Percentiles rank a stretch among this genome's conserved stretches.
Conservation (phyloP, 2,888 invertebrate genomes). For the Aphrophora alni region DNA sequence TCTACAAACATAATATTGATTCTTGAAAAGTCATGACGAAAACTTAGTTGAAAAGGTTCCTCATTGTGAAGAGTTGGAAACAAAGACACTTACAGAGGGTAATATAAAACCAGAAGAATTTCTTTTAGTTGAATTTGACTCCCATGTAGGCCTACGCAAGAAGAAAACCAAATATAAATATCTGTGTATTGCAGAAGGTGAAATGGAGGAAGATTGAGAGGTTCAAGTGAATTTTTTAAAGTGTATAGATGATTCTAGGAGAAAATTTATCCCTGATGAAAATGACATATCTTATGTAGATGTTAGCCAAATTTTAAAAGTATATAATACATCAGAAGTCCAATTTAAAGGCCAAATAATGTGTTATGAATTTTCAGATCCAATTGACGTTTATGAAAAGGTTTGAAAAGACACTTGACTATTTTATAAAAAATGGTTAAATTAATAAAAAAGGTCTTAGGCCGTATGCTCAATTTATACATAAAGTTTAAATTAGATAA, state of each 20-base stretch:
- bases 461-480: too few species aligned
- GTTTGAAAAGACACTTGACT: not conserved
- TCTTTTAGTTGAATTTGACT: conserved; percentile 6
- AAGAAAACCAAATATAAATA: conserved; percentile 15
- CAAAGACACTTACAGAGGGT: conserved; percentile 21
- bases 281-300: conserved; percentile 9
- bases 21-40: not conserved
- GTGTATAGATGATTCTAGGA: conserved; percentile 8
- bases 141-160: not conserved
- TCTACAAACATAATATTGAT: not conserved
- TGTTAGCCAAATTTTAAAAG: not conserved
- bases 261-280: conserved; percentile 3
- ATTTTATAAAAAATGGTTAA: not conserved
- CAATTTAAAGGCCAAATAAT: not conserved
- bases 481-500: too few species aligned
- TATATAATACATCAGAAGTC: conserved; percentile 6
- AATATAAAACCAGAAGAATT: conserved; percentile 23
- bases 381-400: conserved; percentile 2
- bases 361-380: conserved; percentile 14
- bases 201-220: not conserved
- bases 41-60: not conserved
- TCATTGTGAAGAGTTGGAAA: conserved; percentile 15
- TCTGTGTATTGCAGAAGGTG: conserved; percentile 14
- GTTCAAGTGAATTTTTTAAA: conserved; percentile 4
- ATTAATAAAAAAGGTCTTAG: too few species aligned